These are phyloP conservation scores for Merops nubicus DNA, from an alignment of 2,113 vertebrate genomes.

Conservation along the genomic window DNA sequence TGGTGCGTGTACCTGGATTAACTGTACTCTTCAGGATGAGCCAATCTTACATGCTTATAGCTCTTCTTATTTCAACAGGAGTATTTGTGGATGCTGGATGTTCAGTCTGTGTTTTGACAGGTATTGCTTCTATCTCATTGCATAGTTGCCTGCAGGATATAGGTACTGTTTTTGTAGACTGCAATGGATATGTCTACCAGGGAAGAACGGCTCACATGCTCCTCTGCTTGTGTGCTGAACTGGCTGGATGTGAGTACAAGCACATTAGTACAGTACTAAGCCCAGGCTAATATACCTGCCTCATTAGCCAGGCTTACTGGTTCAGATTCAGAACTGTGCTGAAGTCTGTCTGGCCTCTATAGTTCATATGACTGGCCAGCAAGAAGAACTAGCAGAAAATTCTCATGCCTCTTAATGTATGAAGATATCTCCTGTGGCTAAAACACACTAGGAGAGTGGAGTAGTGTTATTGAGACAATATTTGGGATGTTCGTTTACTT, in stretches of 20 bases:
- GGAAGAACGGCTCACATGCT: neutral
- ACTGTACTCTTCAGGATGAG: slow-evolving; percentile 41
- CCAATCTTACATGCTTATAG: neutral
- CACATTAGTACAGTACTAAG: neutral
- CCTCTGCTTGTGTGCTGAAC: neutral
- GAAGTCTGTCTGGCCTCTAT: neutral
- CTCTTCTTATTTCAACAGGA: neutral
- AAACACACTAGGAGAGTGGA: neutral
- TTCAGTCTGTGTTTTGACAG: slow-evolving; percentile 42
- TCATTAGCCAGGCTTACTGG: neutral
- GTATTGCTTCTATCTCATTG: neutral
- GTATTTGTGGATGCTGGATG: neutral
- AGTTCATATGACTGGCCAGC: neutral
- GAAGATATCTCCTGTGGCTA: neutral
- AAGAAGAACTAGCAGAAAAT: neutral
- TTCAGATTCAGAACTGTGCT: neutral
- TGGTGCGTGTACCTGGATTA: slow-evolving; percentile 33
- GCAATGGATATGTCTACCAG: neutral
- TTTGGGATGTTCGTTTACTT: neutral
- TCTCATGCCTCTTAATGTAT: neutral
- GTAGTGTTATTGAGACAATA: neutral
- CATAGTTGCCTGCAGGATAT: slow-evolving; percentile 12
- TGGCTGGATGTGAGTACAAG: neutral
- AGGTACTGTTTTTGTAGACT: neutral
- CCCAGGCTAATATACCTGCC: neutral